Conservation (phyloP, 2,113 vertebrate genomes). For the Vicugna pacos region DNA sequence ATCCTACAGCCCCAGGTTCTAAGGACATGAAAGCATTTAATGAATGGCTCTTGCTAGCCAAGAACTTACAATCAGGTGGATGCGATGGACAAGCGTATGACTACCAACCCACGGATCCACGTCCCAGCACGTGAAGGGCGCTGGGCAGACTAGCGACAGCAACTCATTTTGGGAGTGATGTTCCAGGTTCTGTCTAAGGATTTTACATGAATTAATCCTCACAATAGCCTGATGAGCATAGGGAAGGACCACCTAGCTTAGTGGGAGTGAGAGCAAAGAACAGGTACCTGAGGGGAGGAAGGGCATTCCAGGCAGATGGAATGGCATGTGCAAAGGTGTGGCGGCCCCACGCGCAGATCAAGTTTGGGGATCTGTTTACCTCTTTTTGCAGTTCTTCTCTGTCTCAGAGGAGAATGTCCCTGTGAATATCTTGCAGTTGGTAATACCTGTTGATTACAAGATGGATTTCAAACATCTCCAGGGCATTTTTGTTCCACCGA, state of each 20-base stretch:
- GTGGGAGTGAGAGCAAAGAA: background rate
- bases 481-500: background rate
- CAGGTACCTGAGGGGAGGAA: background rate
- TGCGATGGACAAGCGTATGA: background rate
- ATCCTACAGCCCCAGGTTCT: background rate
- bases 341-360: rapidly evolving
- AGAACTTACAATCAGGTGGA: background rate
- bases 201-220: background rate
- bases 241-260: background rate
- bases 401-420: background rate
- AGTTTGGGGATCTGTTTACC: background rate
- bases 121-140: background rate
- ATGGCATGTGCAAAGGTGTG: background rate
- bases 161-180: background rate
- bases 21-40: background rate
- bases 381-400: background rate
- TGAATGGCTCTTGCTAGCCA: background rate
- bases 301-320: background rate
- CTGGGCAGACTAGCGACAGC: background rate
- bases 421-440: background rate
- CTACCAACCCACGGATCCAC: rapidly evolving
- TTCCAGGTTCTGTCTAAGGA: background rate
- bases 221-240: background rate
- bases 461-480: background rate
- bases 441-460: background rate